These are phyloP conservation scores for Meda fulgida DNA, from an alignment of 2,797 vertebrate species.

Conservation along the genomic window DNA sequence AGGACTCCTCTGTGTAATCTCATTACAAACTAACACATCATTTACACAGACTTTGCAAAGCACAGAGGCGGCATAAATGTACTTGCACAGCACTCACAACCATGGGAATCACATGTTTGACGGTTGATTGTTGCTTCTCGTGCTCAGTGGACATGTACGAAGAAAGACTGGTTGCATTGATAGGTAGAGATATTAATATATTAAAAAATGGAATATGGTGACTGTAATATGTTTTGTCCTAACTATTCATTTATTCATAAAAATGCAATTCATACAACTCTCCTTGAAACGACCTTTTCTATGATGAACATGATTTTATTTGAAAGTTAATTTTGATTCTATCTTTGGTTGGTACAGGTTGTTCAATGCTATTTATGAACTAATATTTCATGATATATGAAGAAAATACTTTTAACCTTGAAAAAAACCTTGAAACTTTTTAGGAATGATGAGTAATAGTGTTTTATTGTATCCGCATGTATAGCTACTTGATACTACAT, in stretches of 20 bases:
- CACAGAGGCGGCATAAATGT: not conserved
- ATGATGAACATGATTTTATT: not conserved
- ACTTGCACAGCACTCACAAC: not conserved
- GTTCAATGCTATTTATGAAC: not conserved
- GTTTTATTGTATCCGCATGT: not conserved
- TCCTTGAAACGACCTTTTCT: not conserved
- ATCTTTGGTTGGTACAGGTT: not conserved
- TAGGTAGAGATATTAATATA: not conserved
- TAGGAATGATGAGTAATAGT: not conserved
- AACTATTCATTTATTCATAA: not conserved
- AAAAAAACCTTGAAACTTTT: not conserved
- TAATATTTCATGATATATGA: not conserved
- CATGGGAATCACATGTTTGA: constrained; percentile 19
- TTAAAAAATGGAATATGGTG: not conserved
- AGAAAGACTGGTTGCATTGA: constrained; percentile 6
- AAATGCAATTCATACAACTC: not conserved
- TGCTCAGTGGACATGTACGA: not conserved
- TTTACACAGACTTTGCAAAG: constrained; percentile 16
- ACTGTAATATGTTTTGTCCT: not conserved
- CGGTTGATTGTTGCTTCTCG: not conserved
- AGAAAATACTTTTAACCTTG: not conserved
- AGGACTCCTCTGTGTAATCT: constrained; percentile 48
- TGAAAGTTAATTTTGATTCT: not conserved
- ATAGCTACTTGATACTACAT: no score
- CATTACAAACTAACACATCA: constrained; percentile 29